These are phyloP conservation scores for Chironex yamaguchii DNA, from an alignment of 30 jellyfish, hydroid and myxozoan genomes.

Conservation along the genomic window DNA sequence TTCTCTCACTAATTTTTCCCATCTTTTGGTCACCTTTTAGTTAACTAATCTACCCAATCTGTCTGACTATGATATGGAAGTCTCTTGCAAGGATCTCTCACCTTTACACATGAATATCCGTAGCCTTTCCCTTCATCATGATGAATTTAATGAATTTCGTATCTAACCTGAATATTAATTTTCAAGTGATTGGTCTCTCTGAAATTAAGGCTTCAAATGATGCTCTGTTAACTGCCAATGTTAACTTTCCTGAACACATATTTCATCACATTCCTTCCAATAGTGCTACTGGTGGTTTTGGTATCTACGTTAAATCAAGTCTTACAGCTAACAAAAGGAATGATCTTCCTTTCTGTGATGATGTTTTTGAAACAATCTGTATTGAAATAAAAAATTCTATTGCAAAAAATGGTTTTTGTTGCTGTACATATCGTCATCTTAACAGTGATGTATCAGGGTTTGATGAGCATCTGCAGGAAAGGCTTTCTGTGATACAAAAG, in stretches of 20 bases:
- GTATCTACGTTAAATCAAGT: constrained; percentile 1
- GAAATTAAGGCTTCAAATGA: constrained; percentile 2
- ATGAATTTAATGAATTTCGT: too few species aligned
- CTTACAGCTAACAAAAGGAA: constrained; percentile 40
- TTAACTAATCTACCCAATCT: neutral
- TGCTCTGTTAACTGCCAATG: constrained; percentile 3
- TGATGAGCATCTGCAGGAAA: constrained; percentile 32
- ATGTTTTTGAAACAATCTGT: constrained; percentile 19
- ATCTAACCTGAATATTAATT: constrained; percentile 13
- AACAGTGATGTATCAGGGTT: constrained; percentile 22
- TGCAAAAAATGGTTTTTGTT: constrained; percentile 11
- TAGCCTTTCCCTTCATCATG: constrained; percentile 15
- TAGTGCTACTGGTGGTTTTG: constrained; percentile 51
- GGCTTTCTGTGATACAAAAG: constrained; percentile 17
- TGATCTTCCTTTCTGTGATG: constrained; percentile 19
- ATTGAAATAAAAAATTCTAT: constrained; percentile 19
- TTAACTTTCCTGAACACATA: constrained; percentile 20
- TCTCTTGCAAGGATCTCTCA: too few species aligned
- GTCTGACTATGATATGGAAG: constrained; percentile 16
- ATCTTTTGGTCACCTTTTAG: neutral
- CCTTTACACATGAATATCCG: too few species aligned
- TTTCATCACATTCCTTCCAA: constrained; percentile 4
- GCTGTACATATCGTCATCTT: constrained; percentile 28
- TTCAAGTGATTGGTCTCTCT: constrained; percentile 14
- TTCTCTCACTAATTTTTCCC: constrained; percentile 1